Evolutionary conservation across 2,797 vertebrate genomes (phyloP).

Genomic region (Myotis daubentonii): DNA sequence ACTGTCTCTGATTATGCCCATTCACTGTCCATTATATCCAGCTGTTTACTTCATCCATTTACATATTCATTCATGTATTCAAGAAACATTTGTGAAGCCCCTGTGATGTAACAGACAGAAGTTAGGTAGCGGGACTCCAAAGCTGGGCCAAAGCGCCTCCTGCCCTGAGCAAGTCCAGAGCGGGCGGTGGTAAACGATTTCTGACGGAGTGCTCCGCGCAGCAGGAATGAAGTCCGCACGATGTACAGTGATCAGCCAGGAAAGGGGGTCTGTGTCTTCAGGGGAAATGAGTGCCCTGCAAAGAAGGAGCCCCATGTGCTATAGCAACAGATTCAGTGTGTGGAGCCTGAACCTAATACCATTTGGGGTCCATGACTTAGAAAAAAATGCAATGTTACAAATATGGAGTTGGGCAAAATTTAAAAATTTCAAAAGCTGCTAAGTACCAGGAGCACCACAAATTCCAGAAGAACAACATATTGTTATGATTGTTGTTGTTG

Average conservation of each 20-base stretch:
- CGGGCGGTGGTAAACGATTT: not conserved
- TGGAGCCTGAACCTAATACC: not conserved
- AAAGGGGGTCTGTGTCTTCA: not conserved
- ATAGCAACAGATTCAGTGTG: not conserved
- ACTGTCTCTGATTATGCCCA: not conserved
- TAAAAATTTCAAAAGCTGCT: not conserved
- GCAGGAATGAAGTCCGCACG: not conserved
- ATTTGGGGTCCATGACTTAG: not conserved
- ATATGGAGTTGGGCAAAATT: not conserved
- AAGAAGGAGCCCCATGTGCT: not conserved
- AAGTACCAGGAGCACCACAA: not conserved
- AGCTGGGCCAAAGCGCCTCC: not conserved
- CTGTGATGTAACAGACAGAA: not conserved
- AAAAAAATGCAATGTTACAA: conserved; percentile 1
- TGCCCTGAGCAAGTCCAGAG: not conserved
- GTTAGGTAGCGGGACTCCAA: not conserved
- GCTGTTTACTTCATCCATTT: not conserved
- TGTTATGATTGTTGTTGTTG: not conserved
- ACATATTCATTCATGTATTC: not conserved
- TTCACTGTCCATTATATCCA: not conserved
- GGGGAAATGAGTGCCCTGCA: not conserved
- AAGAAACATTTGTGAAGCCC: not conserved
- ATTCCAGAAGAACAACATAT: not conserved
- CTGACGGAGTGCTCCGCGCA: accelerated
- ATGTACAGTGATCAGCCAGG: not conserved